Conservation (phyloP, 2,888 invertebrate genomes). For the Tinea trinotella region DNA sequence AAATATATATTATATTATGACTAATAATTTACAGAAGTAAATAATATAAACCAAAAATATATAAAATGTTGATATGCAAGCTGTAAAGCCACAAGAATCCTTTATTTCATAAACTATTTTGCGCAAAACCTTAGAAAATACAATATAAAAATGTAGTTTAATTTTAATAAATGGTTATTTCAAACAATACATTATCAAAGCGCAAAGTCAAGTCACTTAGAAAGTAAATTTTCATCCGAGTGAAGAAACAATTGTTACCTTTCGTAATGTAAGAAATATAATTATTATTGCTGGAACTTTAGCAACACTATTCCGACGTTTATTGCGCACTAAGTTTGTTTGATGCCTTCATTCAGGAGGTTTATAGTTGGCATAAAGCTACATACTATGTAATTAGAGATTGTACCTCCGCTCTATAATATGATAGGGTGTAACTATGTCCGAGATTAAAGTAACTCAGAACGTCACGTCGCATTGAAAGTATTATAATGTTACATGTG, state of each 20-base stretch:
- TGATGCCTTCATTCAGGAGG: conserved; percentile 4
- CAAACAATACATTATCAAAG: too few species aligned
- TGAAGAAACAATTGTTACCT: neutral
- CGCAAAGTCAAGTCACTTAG: too few species aligned
- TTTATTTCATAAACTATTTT: too few species aligned
- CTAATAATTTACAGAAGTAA: too few species aligned
- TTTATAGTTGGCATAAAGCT: conserved; percentile 12
- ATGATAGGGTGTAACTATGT: conserved; percentile 1
- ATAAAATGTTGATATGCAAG: too few species aligned
- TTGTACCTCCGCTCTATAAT: neutral
- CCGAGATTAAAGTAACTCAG: conserved; percentile 8
- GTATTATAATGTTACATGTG: neutral
- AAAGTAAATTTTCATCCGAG: neutral
- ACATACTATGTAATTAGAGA: conserved; percentile 2
- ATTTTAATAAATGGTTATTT: too few species aligned
- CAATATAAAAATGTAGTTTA: too few species aligned
- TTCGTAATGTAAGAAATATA: conserved; percentile 1
- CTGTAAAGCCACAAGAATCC: too few species aligned
- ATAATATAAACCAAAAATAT: too few species aligned
- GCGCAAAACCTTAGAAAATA: too few species aligned
- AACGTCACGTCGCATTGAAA: neutral
- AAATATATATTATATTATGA: too few species aligned
- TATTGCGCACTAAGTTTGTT: conserved; percentile 12
- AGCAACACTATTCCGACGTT: conserved; percentile 4
- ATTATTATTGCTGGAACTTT: neutral